phyloP scores from a whole-genome alignment of 2,888 invertebrate species.

The Nomada goodeniana region DNA sequence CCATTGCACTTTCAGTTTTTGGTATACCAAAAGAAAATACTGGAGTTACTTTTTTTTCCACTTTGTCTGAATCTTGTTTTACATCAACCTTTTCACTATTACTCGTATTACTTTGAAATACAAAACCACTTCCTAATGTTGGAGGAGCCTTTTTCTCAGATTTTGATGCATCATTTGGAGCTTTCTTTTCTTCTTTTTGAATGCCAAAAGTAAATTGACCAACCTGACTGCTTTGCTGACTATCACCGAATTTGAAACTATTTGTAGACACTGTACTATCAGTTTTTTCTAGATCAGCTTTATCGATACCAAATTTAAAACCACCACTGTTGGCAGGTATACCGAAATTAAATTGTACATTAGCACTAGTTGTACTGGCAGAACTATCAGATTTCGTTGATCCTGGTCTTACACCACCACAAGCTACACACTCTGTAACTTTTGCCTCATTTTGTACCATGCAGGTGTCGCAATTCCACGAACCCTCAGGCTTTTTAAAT shows the following conservation, averaged over 20 bases:
- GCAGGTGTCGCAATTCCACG: conserved; percentile 88
- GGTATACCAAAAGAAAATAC: conserved; percentile 78
- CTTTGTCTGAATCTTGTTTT: conserved; percentile 47
- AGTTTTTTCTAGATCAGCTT: conserved; percentile 74
- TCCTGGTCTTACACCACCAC: conserved; percentile 85
- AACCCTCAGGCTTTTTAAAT: conserved; percentile 73
- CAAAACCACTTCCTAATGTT: conserved; percentile 34
- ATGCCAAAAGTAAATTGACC: conserved; percentile 68
- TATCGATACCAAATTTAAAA: conserved; percentile 86
- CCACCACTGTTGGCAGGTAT: conserved; percentile 69
- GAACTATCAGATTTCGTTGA: conserved; percentile 63
- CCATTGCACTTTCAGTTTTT: conserved; percentile 50
- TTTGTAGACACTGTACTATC: conserved; percentile 65
- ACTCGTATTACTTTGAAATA: conserved; percentile 56
- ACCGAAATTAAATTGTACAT: conserved; percentile 76
- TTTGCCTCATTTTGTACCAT: conserved; percentile 85
- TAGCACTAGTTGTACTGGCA: conserved; percentile 37
- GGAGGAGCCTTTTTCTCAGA: conserved; percentile 35
- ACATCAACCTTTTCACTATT: conserved; percentile 53
- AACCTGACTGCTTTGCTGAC: conserved; percentile 33
- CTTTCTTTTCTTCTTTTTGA: conserved; percentile 55
- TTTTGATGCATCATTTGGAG: conserved; percentile 43
- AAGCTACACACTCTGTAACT: conserved; percentile 85
- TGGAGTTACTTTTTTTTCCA: conserved; percentile 41
- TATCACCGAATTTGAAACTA: conserved; percentile 83